phyloP scores from a whole-genome alignment of 2,797 vertebrate species.

The Iguana delicatissima region DNA sequence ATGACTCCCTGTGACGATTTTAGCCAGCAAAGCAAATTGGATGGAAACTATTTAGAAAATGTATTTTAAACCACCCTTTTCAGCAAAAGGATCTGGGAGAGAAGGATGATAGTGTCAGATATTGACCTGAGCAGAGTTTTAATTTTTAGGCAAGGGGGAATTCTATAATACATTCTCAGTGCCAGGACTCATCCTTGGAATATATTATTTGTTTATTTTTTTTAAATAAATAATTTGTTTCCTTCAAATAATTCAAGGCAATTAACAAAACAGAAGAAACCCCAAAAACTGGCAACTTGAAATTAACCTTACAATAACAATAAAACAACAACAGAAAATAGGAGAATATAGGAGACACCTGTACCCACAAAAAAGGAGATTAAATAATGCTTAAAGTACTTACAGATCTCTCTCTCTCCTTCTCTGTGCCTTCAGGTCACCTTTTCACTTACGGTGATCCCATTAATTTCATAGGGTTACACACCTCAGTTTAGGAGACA shows the following conservation, averaged over 20 bases:
- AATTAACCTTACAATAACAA: neutral
- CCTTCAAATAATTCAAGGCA: neutral
- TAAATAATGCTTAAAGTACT: neutral
- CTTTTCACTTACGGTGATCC: too few relatives aligned
- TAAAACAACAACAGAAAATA: neutral
- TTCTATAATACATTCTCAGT: neutral
- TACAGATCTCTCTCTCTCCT: neutral
- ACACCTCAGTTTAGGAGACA: neutral
- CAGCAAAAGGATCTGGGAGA: neutral
- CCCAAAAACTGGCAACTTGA: neutral
- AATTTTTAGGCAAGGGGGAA: neutral
- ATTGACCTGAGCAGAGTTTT: constrained; percentile 7
- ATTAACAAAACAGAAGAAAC: neutral
- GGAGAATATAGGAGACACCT: neutral
- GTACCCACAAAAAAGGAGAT: neutral
- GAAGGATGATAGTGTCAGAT: neutral
- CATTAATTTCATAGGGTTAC: too few relatives aligned
- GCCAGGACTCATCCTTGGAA: neutral
- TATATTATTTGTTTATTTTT: neutral
- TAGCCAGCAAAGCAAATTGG: neutral
- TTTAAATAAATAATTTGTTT: neutral
- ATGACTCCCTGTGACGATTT: neutral
- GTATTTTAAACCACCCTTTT: neutral
- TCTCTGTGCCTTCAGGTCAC: too few relatives aligned
- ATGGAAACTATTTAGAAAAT: neutral